phyloP scores from a whole-genome alignment of 2,888 invertebrate species.

The Carabus problematicus region DNA sequence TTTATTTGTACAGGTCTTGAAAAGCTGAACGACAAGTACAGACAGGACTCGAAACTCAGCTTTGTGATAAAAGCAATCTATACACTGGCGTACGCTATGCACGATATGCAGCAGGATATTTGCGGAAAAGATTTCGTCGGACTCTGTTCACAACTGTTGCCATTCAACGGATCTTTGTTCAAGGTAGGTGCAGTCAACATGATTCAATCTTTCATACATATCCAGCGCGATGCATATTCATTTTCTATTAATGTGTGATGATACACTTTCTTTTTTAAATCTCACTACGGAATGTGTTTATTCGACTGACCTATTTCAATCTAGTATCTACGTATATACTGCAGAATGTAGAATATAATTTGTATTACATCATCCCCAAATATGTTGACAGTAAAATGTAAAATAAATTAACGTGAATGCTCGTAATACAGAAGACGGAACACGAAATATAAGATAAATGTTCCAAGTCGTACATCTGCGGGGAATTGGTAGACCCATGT shows the following conservation, averaged over 20 bases:
- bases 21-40: conserved; percentile 64
- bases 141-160: conserved; percentile 70
- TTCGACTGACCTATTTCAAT: neutral
- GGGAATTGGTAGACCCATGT: too few relatives aligned
- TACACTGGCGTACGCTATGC: conserved; percentile 76
- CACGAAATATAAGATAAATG: too few relatives aligned
- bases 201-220: neutral
- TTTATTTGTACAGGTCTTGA: conserved; percentile 62
- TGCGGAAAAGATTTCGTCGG: conserved; percentile 65
- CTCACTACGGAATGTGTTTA: neutral
- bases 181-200: conserved; percentile 57
- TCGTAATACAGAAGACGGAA: too few relatives aligned
- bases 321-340: too few relatives aligned
- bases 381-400: too few relatives aligned
- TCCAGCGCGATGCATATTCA: neutral
- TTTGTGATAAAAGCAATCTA: conserved; percentile 81
- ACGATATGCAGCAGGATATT: conserved; percentile 71
- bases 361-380: too few relatives aligned
- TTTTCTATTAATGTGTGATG: neutral
- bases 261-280: neutral
- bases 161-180: conserved; percentile 75
- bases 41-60: conserved; percentile 79
- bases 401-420: too few relatives aligned
- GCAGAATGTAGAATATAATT: too few relatives aligned
- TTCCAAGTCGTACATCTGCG: too few relatives aligned